phyloP scores from a whole-genome alignment of 2,888 invertebrate genomes.

The Buathra laborator region DNA sequence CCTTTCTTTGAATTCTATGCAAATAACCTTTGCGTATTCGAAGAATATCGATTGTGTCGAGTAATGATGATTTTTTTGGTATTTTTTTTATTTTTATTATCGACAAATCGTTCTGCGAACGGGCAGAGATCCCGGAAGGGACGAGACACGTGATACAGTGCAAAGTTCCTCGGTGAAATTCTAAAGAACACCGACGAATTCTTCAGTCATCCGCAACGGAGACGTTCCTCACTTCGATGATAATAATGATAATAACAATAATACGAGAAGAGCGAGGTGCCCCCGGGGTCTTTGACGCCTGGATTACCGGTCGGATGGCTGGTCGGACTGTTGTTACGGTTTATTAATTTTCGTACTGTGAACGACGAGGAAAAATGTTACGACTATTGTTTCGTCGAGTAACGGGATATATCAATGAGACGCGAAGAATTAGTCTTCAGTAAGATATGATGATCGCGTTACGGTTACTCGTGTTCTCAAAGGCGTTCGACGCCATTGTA shows the following conservation, averaged over 20 bases:
- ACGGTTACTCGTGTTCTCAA: not conserved
- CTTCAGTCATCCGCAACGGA: slow-evolving; percentile 55
- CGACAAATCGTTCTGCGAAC: slow-evolving; percentile 43
- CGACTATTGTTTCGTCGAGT: slow-evolving; percentile 22
- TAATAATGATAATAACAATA: slow-evolving; percentile 45
- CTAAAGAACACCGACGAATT: slow-evolving; percentile 37
- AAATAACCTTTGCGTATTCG: slow-evolving; percentile 30
- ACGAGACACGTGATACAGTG: not conserved
- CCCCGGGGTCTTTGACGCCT: slow-evolving; percentile 53
- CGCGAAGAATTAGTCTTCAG: slow-evolving; percentile 10
- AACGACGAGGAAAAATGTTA: slow-evolving; percentile 32
- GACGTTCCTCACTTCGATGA: slow-evolving; percentile 28
- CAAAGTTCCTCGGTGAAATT: slow-evolving; percentile 3
- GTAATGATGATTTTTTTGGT: not conserved
- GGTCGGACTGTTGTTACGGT: slow-evolving; percentile 47
- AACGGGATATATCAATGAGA: slow-evolving; percentile 46
- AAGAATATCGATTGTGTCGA: slow-evolving; percentile 23
- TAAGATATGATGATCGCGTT: slow-evolving; percentile 11
- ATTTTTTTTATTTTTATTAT: not conserved
- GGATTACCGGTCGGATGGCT: slow-evolving; percentile 39
- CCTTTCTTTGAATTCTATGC: slow-evolving; percentile 40
- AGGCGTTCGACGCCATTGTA: not conserved
- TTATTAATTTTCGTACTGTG: slow-evolving; percentile 57
- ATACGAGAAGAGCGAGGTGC: not conserved
- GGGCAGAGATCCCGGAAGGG: not conserved